A percentile compares a stretch with the other conserved stretches of the same genome.
Evolutionary conservation across 2,113 vertebrate species (phyloP).

Genomic region (Rhynchomys soricoides): DNA sequence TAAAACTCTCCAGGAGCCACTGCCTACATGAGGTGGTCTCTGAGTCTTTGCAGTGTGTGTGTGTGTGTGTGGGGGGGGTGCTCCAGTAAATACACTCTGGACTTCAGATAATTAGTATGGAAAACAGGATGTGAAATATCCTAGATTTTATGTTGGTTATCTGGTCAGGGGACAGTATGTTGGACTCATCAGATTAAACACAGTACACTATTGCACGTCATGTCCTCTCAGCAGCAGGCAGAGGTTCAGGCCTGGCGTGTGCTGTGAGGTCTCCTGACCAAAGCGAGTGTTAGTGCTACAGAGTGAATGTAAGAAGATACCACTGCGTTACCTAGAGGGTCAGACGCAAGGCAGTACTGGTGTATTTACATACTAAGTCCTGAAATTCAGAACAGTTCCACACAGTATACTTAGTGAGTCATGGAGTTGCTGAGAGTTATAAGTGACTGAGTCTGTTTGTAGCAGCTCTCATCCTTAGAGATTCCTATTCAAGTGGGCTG

Average conservation of each 20-base stretch:
- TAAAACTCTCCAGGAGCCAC: background rate
- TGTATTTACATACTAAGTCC: background rate
- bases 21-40: background rate
- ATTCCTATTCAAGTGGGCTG: background rate
- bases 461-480: background rate
- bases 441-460: background rate
- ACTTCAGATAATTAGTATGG: background rate
- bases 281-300: background rate
- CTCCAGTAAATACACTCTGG: background rate
- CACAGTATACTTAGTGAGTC: background rate
- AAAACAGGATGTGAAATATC: background rate
- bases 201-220: background rate
- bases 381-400: background rate
- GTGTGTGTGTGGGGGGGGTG: too few species aligned
- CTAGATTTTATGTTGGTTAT: background rate
- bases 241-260: background rate
- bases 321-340: background rate
- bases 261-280: background rate
- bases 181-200: background rate
- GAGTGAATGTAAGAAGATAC: background rate
- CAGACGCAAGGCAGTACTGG: background rate
- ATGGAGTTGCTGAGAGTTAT: background rate
- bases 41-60: background rate
- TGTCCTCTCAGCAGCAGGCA: background rate
- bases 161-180: slow-evolving; percentile 2